These are phyloP conservation scores for Chlorops oryzae DNA, from an alignment of 1,140 invertebrate species.

Conservation along the genomic window DNA sequence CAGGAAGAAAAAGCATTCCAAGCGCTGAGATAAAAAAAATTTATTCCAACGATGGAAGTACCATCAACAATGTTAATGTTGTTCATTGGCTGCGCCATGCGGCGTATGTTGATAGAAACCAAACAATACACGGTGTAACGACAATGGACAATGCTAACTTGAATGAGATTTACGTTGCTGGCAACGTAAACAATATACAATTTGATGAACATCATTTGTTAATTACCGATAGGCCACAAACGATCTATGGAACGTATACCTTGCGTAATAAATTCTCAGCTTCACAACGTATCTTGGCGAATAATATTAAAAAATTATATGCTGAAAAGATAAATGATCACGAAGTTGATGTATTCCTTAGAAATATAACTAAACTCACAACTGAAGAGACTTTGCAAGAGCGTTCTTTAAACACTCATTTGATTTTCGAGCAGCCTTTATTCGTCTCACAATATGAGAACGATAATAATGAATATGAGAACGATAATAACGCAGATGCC, in stretches of 20 bases:
- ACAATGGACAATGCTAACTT: slow-evolving; percentile 28
- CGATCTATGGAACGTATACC: slow-evolving; percentile 22
- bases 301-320: slow-evolving; percentile 33
- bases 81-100: slow-evolving; percentile 44
- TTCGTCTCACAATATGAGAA: slow-evolving; percentile 27
- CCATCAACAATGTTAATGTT: slow-evolving; percentile 46
- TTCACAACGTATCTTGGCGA: slow-evolving; percentile 24
- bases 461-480: no score
- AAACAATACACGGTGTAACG: slow-evolving; percentile 29
- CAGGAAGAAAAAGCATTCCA: slow-evolving; percentile 37
- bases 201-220: slow-evolving; percentile 24
- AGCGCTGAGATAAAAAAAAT: slow-evolving; percentile 32
- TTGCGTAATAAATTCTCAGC: slow-evolving; percentile 24
- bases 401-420: no score
- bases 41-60: slow-evolving; percentile 24
- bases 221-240: slow-evolving; percentile 26
- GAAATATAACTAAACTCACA: neutral
- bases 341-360: slow-evolving; percentile 25
- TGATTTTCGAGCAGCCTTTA: slow-evolving; percentile 30
- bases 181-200: slow-evolving; percentile 27
- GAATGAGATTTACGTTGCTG: slow-evolving; percentile 30
- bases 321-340: slow-evolving; percentile 31
- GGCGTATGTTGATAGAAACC: slow-evolving; percentile 38
- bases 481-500: no score
- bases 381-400: slow-evolving; percentile 18